phyloP scores from a whole-genome alignment of 2,888 invertebrate species.

The Meliscaeva auricollis region DNA sequence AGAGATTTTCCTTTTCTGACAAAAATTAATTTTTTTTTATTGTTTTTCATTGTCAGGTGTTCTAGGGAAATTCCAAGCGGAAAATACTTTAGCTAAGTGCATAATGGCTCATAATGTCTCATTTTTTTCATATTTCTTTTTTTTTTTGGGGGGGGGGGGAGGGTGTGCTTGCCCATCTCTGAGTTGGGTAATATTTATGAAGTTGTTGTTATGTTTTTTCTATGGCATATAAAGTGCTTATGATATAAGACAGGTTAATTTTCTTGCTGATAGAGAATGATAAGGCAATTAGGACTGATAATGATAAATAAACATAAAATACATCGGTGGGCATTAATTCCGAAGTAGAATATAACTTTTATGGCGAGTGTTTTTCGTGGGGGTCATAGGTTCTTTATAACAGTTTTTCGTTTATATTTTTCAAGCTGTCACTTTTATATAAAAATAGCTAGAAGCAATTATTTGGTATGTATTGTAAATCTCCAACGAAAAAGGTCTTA shows the following conservation, averaged over 20 bases:
- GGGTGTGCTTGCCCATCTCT: not conserved
- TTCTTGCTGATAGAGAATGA: slow-evolving; percentile 40
- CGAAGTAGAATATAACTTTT: too few species aligned
- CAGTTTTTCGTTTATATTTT: too few species aligned
- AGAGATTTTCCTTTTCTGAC: slow-evolving; percentile 59
- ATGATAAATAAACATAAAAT: not conserved
- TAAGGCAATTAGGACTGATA: slow-evolving; percentile 24
- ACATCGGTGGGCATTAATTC: not conserved
- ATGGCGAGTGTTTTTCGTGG: too few species aligned
- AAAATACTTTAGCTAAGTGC: slow-evolving; percentile 72
- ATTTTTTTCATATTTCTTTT: slow-evolving; percentile 18
- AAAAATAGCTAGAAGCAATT: too few species aligned
- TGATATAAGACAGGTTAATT: not conserved
- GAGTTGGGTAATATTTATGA: slow-evolving; percentile 22
- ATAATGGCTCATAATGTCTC: slow-evolving; percentile 69
- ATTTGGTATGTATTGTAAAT: too few species aligned
- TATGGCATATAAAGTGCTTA: slow-evolving; percentile 3
- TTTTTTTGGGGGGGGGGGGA: not conserved
- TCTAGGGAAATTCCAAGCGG: slow-evolving; percentile 61
- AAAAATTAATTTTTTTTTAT: slow-evolving; percentile 28
- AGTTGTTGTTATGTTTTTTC: slow-evolving; percentile 11
- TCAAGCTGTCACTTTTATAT: too few species aligned
- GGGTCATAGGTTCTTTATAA: too few species aligned
- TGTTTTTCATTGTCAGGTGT: slow-evolving; percentile 32
- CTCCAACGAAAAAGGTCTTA: too few species aligned